phyloP scores from a whole-genome alignment of 2,113 vertebrate genomes.

The Macaca mulatta region DNA sequence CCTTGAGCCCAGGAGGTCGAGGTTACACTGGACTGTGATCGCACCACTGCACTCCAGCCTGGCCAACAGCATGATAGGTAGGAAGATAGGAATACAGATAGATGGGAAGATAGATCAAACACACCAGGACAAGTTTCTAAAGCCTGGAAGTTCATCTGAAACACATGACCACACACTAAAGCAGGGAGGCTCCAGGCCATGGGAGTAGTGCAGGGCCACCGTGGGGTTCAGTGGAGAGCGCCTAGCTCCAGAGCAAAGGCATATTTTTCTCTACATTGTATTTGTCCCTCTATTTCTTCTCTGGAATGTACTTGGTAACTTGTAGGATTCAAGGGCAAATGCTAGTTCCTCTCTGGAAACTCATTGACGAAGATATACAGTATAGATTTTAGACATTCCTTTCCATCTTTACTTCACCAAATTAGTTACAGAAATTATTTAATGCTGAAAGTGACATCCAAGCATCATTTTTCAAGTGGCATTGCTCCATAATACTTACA shows the following conservation, averaged over 20 bases:
- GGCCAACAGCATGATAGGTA: too few relatives aligned
- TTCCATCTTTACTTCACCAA: background rate
- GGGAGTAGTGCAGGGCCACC: background rate
- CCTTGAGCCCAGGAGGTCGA: too few relatives aligned
- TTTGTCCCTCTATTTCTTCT: background rate
- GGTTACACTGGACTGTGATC: too few relatives aligned
- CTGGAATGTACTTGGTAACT: background rate
- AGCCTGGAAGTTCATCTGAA: background rate
- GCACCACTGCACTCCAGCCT: too few relatives aligned
- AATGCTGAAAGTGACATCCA: background rate
- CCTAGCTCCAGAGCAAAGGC: background rate
- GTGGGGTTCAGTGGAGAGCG: fast-evolving
- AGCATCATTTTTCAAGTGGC: background rate
- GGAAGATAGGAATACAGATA: too few relatives aligned
- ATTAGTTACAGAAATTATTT: background rate
- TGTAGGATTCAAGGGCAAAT: background rate
- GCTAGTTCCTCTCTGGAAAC: background rate
- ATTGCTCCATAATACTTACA: background rate
- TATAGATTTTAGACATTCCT: background rate
- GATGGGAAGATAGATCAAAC: too few relatives aligned
- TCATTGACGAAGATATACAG: background rate
- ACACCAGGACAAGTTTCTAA: background rate
- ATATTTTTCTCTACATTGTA: background rate
- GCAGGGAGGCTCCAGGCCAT: too few relatives aligned
- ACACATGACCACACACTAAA: background rate